Evolutionary conservation across 2,888 invertebrate species (phyloP), one percentile per base, ranked within the genome.

Genomic region (Thereva unica): DNA sequence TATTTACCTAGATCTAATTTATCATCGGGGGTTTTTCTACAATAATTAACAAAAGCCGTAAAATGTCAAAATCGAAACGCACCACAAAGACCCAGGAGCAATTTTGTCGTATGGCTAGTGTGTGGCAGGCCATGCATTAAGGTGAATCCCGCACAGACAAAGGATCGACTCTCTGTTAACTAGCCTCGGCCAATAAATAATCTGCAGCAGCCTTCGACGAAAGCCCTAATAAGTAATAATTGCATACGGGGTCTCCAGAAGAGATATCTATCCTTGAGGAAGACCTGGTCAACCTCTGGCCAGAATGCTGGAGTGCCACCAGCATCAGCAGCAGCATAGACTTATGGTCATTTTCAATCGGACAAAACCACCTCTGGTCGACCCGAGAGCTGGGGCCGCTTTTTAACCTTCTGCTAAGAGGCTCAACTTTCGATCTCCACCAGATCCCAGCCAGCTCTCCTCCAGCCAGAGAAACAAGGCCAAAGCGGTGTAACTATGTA

Each of bases 171-270:
- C n/a, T n/a, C n/a, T 41, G 61, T 61, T 49, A 61, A 61, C 49
- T 61, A 50, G 41, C 61, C 50, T 61, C 61, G 50, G 23, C 61
- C 61, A 61, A 61, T 61, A 61, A 61, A 61, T 61, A 50, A 61
- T 50, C 50, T 42, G 40, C 61, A 61, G 50, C 50, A 50, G 50
- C 50, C 50, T 61, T 61, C 61, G 50, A 61, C 61, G 61, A 61
- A 61, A 61, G 61, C 61, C 61, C 50, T 61, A 61, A 61, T 61
- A 61, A 61, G 61, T 61, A 61, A 61, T 61, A 61, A 61, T 61
- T 61, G 61, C 50, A 61, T 61, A 61, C 61, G 23, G 23, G 23
- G 61, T 61, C 49, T 50, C 49, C 50, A 50, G 23, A 23, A 23
- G 23, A 61, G 61, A 61, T 61, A 50, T 61, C 50, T 61, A 61